phyloP scores from a whole-genome alignment of 2,888 invertebrate genomes.

The Zhuqinia jingwanae region DNA sequence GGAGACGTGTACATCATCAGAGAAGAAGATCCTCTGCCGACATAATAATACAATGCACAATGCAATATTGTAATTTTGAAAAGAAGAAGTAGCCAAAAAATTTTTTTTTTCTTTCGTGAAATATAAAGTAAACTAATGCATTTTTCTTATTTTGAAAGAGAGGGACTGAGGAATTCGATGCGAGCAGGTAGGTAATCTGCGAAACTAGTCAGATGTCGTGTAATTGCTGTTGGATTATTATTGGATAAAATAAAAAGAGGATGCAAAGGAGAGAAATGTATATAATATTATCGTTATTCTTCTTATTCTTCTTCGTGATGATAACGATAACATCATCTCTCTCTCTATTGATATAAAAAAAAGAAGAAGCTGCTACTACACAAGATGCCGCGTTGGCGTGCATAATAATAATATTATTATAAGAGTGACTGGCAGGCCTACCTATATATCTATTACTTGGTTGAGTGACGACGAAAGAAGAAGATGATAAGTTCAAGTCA shows the following conservation, averaged over 20 bases:
- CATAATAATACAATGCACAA: constrained; percentile 43
- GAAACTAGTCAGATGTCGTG: constrained; percentile 54
- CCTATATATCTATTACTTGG: not conserved
- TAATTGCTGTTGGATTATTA: constrained; percentile 50
- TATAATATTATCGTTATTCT: constrained; percentile 15
- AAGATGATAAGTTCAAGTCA: constrained; percentile 44
- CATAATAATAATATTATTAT: constrained; percentile 17
- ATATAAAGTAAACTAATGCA: not conserved
- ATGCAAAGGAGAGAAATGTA: not conserved
- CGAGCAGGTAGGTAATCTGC: constrained; percentile 61
- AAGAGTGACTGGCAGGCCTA: not conserved
- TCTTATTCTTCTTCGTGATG: constrained; percentile 1
- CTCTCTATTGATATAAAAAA: not conserved
- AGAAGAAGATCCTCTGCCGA: constrained; percentile 23
- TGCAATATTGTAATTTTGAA: not conserved
- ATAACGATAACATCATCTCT: constrained; percentile 46
- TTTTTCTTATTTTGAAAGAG: constrained; percentile 1
- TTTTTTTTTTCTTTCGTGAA: not conserved
- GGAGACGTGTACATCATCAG: not conserved
- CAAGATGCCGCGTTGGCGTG: constrained; percentile 20
- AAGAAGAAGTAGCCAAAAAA: constrained; percentile 20
- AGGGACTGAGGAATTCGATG: constrained; percentile 48
- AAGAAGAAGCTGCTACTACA: constrained; percentile 48
- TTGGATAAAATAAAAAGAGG: constrained; percentile 28
- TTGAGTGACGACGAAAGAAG: constrained; percentile 25